phyloP scores from a whole-genome alignment of 1,140 invertebrate species.

The Sarcophaga bullata region DNA sequence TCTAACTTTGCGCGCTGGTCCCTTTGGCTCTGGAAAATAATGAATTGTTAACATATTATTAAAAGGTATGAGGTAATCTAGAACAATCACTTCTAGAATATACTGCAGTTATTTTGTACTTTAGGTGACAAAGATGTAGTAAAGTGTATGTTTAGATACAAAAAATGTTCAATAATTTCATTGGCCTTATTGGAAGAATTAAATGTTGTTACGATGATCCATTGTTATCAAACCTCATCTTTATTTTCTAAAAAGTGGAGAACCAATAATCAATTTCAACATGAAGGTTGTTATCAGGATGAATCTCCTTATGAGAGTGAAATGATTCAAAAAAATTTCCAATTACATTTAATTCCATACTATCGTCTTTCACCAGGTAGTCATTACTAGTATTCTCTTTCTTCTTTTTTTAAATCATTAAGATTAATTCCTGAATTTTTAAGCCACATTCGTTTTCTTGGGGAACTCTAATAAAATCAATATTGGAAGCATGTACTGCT shows the following conservation, averaged over 20 bases:
- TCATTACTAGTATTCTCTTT: neutral
- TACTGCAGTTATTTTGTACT: neutral
- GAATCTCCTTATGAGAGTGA: neutral
- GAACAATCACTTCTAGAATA: neutral
- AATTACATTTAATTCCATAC: neutral
- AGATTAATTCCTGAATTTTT: neutral
- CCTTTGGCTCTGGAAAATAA: neutral
- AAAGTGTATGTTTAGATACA: neutral
- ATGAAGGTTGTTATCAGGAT: neutral
- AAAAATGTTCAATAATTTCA: neutral
- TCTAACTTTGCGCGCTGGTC: neutral
- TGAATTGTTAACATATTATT: constrained; percentile 22
- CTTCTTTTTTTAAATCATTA: neutral
- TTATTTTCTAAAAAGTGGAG: neutral
- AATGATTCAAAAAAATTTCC: neutral
- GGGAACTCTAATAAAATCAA: neutral
- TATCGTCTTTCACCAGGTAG: neutral
- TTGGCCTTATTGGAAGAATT: neutral
- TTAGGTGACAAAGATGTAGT: neutral
- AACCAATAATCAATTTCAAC: neutral
- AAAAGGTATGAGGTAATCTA: neutral
- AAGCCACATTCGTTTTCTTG: neutral
- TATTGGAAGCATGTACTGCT: neutral
- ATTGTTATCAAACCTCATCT: neutral
- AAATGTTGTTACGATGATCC: neutral